phyloP scores from a whole-genome alignment of 2,888 invertebrate genomes.

The Hemicrepidius hirtus region DNA sequence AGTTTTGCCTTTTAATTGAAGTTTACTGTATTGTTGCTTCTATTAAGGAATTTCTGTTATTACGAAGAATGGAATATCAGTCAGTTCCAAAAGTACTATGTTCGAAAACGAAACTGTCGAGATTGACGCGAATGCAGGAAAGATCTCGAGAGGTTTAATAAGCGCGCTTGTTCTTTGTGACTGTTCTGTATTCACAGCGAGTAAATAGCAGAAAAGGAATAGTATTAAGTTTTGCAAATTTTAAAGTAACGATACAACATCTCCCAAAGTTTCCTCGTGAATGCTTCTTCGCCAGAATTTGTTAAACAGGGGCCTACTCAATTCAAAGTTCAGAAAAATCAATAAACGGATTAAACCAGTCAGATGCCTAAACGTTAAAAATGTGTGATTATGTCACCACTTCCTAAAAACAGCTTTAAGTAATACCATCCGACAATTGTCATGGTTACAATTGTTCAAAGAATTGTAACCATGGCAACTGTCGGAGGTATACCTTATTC shows the following conservation, averaged over 20 bases:
- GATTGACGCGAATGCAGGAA: background rate
- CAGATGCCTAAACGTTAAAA: too few species aligned
- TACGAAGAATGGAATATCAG: background rate
- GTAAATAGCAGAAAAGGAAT: constrained; percentile 7
- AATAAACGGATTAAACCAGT: too few species aligned
- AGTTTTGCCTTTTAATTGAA: background rate
- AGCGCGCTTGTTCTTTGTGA: background rate
- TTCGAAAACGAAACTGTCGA: background rate
- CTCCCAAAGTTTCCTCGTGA: constrained; percentile 3
- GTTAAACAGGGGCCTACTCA: too few species aligned
- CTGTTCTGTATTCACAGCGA: constrained; percentile 3
- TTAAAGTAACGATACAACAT: background rate
- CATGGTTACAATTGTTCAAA: too few species aligned
- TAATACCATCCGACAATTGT: too few species aligned
- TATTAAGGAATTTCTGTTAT: background rate
- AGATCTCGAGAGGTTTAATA: constrained; percentile 19
- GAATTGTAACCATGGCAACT: too few species aligned
- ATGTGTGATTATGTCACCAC: too few species aligned
- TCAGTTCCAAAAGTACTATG: background rate
- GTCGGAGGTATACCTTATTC: too few species aligned
- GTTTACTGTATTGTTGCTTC: constrained; percentile 10
- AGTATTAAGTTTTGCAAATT: constrained; percentile 18
- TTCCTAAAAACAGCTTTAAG: too few species aligned
- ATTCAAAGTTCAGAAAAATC: too few species aligned
- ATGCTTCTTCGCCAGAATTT: constrained; percentile 6